These are phyloP conservation scores for Asobara japonica DNA, from an alignment of 1,140 invertebrate species.

Conservation along the genomic window DNA sequence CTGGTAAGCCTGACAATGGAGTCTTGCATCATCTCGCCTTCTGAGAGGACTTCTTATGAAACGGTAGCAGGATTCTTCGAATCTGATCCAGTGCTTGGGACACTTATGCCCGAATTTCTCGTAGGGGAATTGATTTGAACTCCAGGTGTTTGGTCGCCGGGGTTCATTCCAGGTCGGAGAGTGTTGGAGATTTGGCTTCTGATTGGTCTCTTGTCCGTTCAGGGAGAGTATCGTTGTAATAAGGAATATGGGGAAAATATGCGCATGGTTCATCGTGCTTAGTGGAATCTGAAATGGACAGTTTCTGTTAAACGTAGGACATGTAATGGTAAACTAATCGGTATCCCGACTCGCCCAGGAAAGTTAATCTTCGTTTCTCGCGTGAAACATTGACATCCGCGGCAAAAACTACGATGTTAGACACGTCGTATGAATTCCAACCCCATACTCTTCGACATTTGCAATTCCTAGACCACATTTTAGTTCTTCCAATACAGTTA, in stretches of 20 bases:
- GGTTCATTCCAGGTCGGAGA: neutral
- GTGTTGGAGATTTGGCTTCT: no score
- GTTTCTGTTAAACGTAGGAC: no score
- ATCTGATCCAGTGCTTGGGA: slow-evolving; percentile 85
- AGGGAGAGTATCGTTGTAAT: neutral
- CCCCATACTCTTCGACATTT: no score
- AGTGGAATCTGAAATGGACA: neutral
- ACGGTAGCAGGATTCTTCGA: slow-evolving; percentile 82
- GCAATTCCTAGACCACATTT: no score
- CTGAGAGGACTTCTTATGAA: slow-evolving; percentile 87
- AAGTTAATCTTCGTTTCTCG: no score
- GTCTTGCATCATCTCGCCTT: slow-evolving; percentile 79
- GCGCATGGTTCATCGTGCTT: neutral
- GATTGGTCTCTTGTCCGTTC: neutral
- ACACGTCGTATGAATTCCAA: no score
- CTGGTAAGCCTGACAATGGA: slow-evolving; percentile 83
- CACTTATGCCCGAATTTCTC: slow-evolving; percentile 68
- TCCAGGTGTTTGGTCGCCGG: neutral
- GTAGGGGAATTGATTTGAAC: slow-evolving; percentile 45
- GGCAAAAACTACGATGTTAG: no score
- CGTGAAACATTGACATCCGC: no score
- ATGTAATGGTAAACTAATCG: no score
- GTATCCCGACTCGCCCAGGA: no score
- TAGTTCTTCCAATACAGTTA: no score
- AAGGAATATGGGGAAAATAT: neutral